These are phyloP conservation scores for Achroia grisella DNA, from an alignment of 1,140 invertebrate genomes.

Conservation along the genomic window DNA sequence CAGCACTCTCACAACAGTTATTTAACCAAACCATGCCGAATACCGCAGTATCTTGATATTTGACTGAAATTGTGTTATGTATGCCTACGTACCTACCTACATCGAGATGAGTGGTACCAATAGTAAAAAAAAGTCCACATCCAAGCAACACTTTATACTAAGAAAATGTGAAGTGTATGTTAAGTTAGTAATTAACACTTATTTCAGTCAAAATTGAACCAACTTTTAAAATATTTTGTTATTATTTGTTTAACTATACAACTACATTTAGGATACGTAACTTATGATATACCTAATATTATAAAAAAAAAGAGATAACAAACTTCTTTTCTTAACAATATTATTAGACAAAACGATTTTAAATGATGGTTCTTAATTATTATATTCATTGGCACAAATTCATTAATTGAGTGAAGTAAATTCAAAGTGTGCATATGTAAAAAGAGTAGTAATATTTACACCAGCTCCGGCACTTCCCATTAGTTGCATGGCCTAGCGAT, in stretches of 20 bases:
- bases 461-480: constrained; percentile 90
- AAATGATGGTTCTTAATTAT: too few species aligned
- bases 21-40: constrained; percentile 22
- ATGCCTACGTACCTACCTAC: not conserved
- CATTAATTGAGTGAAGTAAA: constrained; percentile 25
- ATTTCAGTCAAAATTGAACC: constrained; percentile 14
- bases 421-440: constrained; percentile 64
- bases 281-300: too few species aligned
- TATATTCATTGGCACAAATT: not conserved
- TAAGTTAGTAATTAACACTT: constrained; percentile 11
- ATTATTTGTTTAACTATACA: too few species aligned
- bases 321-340: too few species aligned
- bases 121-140: too few species aligned
- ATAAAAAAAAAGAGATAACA: too few species aligned
- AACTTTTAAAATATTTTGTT: not conserved
- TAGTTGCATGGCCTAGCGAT: constrained; percentile 87
- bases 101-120: not conserved
- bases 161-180: constrained; percentile 1
- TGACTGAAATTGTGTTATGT: constrained; percentile 31
- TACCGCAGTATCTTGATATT: constrained; percentile 6
- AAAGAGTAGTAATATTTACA: constrained; percentile 82
- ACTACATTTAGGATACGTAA: too few species aligned
- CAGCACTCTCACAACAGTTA: constrained; percentile 16
- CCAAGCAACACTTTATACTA: too few species aligned
- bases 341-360: too few species aligned